phyloP scores from a whole-genome alignment of 2,888 invertebrate species.

The Protophormia terraenovae region DNA sequence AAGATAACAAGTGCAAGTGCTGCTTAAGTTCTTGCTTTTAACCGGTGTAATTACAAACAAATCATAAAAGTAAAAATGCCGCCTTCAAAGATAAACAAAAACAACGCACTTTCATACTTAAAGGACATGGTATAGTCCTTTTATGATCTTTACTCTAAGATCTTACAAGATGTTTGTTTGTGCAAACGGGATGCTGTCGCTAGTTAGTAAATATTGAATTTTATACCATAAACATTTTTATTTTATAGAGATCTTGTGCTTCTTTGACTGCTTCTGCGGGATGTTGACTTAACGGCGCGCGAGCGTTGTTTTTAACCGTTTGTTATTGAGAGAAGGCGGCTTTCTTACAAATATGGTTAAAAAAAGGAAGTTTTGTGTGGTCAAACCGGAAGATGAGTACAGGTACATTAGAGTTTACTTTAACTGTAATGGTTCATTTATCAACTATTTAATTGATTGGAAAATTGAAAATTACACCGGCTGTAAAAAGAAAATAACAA shows the following conservation, averaged over 20 bases:
- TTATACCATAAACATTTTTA: not conserved
- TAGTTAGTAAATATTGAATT: not conserved
- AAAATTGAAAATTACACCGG: conserved; percentile 2
- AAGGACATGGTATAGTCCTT: conserved; percentile 5
- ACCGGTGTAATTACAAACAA: conserved; percentile 44
- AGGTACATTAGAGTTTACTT: not conserved
- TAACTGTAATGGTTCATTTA: not conserved
- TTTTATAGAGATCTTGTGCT: not conserved
- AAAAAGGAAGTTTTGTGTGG: conserved; percentile 17
- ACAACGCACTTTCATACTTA: not conserved
- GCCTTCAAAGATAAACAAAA: conserved; percentile 8
- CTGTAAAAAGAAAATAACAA: not conserved
- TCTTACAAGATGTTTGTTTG: not conserved
- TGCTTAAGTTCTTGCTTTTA: conserved; percentile 19
- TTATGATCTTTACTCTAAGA: too few relatives aligned
- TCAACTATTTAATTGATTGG: conserved; percentile 25
- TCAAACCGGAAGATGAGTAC: conserved; percentile 47
- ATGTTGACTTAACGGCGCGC: not conserved
- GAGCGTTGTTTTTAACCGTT: not conserved
- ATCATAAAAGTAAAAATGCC: conserved; percentile 60
- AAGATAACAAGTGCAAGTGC: conserved; percentile 60
- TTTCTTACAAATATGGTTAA: conserved; percentile 22
- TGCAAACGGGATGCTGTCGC: conserved; percentile 9
- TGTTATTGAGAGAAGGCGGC: not conserved
- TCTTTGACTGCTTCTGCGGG: not conserved